Evolutionary conservation across 2,113 vertebrate species (phyloP).

Genomic region (Chascanopsetta lugubris): DNA sequence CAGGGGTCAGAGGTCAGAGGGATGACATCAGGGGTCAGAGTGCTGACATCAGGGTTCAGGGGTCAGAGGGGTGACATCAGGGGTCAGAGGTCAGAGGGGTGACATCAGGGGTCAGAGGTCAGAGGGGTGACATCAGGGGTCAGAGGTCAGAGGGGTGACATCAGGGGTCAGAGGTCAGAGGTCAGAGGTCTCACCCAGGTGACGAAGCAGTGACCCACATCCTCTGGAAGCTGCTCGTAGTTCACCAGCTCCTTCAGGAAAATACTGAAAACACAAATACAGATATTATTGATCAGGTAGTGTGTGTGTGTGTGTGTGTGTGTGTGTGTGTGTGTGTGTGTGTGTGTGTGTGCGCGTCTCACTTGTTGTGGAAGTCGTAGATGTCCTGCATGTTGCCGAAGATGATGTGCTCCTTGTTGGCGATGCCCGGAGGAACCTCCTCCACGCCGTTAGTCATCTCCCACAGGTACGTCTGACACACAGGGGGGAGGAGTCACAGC

Average conservation of each 20-base stretch:
- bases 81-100: background rate
- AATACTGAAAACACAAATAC: conserved; percentile 82
- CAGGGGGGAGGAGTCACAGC: background rate
- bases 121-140: background rate
- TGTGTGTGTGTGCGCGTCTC: conserved; percentile 44
- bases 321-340: background rate
- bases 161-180: background rate
- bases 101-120: background rate
- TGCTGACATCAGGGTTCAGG: no score
- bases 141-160: background rate
- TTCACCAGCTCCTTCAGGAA: conserved; percentile 98
- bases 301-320: background rate
- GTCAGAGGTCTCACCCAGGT: conserved; percentile 87
- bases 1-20: background rate
- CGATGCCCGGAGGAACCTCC: conserved; percentile 92
- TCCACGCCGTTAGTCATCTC: conserved; percentile 97
- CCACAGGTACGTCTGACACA: conserved; percentile 92
- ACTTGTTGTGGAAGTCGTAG: conserved; percentile 98
- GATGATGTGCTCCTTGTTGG: conserved; percentile 93
- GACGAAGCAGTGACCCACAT: conserved; percentile 98
- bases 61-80: no score
- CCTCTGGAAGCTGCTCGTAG: conserved; percentile 97
- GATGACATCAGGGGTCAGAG: conserved; percentile 97
- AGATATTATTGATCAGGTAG: no score
- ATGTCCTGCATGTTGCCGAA: conserved; percentile 99